Evolutionary conservation across 2,888 invertebrate genomes (phyloP), one percentile per base, ranked within the genome.

Genomic region (Didymodactylos carnosus): DNA sequence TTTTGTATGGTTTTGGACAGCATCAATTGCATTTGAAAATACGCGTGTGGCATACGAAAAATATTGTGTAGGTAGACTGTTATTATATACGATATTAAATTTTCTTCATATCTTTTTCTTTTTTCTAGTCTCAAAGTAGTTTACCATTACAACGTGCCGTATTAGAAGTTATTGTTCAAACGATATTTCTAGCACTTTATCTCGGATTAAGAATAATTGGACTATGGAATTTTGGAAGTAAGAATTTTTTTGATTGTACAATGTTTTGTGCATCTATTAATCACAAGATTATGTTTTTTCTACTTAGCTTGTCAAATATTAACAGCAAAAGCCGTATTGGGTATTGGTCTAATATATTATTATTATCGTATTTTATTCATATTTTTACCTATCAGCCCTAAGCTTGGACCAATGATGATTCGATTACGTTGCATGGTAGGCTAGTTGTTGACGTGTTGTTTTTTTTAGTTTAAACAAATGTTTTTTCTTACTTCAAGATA

Each of bases 311-410:
- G 78, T 39, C 51, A 53, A 25, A 71, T 74, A n/a, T 53, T 71
- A 39, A 49, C 53, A 27, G 79, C 80, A 69, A 81, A 82, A 76
- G 80, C 82, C 25, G 77, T 83, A 27, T 77, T 83, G 75, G 81
- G 82, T 74, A 70, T 80, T 19, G 82, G 80, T n/a, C 78, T 85
- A n/a, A 79, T 85, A n/a, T 85, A 84, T 78, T 84, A 84, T 78
- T 85, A 83, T 78, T 85, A 84, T 78, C 79, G 84, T 14, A 82
- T 84, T 16, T 79, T 85, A 43, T 82, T 82, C 73, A 82, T 82
- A 41, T 84, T 84, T 78, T 78, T 85, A 39, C 85, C 85, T 0
- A 82, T 84, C 73, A 82, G 81, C 71, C 81, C 81, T 4, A 83
- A 82, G 6, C 78, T 83, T 14, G 85, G 85, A 41, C 85, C 84